Evolutionary conservation across 1,140 invertebrate species (phyloP), one percentile per base, ranked within the genome.

Genomic region (Pseudomyrmex concolor): DNA sequence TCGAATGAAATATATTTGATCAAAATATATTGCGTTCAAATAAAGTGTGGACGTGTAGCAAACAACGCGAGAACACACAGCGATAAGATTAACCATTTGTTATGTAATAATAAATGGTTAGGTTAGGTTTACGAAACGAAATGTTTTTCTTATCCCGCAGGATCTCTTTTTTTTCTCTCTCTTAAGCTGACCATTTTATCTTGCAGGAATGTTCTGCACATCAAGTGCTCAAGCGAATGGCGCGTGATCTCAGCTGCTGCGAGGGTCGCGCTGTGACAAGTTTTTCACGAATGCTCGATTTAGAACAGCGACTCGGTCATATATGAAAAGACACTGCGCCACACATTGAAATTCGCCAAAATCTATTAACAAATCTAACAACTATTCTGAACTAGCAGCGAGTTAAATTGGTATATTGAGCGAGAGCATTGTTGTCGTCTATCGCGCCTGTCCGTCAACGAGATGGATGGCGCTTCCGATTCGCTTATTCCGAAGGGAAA

Each of bases 401-500:
- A 60, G 57, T 59, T 62, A 62, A 73, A 82, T 63, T 48, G 45
- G 25, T 73, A 73, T 22, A 71, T 55, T 43, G 22, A 60, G 67
- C 12, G 15, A 54, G 15, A 54, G 48, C 34, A 74, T 51, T 48
- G 59, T 43, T 59, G 25, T 73, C 59, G 57, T 55, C 70, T 54
- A 51, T 62, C 34, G 50, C 17, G 15, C 43, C 70, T 82, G 78
- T 82, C 70, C 12, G 60, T 82, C 70, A 82, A 74, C 48, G 63
- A 82, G 78, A 82, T 82, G 68, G 68, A 82, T 72, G 43, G 48
- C 57, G 13, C 34, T 64, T 73, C 78, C 78, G 70, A 82, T 63
- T 82, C 78, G 45, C 78, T 82, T 82, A 82, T 82, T 59, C 78
- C 57, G 70, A 82, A 82, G 59, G 50, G 59, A 74, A 82, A 74